Percentiles rank a stretch among this genome's conserved stretches.
These are phyloP conservation scores for Thymelicus acteon DNA, from an alignment of 2,888 invertebrate genomes.

Conservation along the genomic window DNA sequence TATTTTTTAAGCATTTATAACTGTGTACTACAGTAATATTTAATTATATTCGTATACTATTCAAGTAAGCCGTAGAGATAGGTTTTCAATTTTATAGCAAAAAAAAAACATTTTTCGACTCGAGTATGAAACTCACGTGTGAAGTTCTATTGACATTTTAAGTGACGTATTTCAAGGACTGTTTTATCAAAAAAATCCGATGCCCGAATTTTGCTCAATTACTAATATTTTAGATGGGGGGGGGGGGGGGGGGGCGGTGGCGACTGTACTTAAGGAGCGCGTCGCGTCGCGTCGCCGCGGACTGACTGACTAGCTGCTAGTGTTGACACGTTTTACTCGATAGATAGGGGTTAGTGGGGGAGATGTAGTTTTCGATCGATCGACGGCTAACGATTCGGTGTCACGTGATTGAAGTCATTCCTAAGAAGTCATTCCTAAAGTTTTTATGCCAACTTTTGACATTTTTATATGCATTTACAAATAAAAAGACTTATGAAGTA, in stretches of 20 bases:
- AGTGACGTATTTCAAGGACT: background rate
- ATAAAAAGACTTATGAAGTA: slow-evolving; percentile 42
- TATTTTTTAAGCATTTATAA: background rate
- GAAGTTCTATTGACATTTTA: background rate
- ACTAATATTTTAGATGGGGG: slow-evolving; percentile 8
- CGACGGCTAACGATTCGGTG: slow-evolving; percentile 15
- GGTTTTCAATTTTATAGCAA: background rate
- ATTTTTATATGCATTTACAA: slow-evolving; percentile 49
- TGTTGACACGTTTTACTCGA: background rate
- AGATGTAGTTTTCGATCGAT: slow-evolving; percentile 27
- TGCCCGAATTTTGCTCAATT: slow-evolving; percentile 30
- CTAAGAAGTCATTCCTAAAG: slow-evolving; percentile 57
- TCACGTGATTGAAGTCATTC: slow-evolving; percentile 52
- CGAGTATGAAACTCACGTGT: background rate
- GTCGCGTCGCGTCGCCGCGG: background rate
- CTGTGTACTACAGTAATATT: background rate
- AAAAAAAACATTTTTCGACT: background rate
- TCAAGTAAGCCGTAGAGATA: background rate
- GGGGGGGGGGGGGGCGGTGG: background rate
- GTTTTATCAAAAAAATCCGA: background rate
- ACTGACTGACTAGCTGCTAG: too few relatives aligned
- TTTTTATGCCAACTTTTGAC: slow-evolving; percentile 47
- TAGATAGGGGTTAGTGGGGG: slow-evolving; percentile 27
- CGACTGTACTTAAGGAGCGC: slow-evolving; percentile 2
- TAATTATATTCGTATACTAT: slow-evolving; percentile 2